A percentile compares a stretch with the other conserved stretches of the same genome.
Evolutionary conservation across 2,113 vertebrate species (phyloP).

Genomic region (Cyanoramphus novaezelandiae): DNA sequence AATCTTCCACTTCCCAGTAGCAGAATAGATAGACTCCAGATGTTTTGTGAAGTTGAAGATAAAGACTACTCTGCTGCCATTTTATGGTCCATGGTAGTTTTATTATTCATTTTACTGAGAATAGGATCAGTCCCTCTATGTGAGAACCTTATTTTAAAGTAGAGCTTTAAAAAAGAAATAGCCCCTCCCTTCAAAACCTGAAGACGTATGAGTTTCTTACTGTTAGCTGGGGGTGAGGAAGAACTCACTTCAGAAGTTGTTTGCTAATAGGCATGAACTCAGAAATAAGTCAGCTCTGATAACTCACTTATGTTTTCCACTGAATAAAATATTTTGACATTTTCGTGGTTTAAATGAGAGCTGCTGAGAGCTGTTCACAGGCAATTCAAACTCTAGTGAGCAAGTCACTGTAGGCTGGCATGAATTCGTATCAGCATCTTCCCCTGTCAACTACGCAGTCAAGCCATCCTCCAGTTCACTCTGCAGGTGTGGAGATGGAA

Average conservation of each 20-base stretch:
- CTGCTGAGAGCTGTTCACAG: background rate
- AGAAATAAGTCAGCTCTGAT: constrained; percentile 48
- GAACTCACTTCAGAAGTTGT: constrained; percentile 24
- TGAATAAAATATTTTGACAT: constrained; percentile 70
- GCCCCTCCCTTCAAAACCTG: background rate
- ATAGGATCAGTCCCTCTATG: background rate
- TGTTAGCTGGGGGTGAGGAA: background rate
- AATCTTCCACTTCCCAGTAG: background rate
- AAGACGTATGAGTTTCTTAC: background rate
- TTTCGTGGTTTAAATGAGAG: constrained; percentile 35
- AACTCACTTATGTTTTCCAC: constrained; percentile 36
- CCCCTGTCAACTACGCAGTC: background rate
- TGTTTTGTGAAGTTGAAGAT: background rate
- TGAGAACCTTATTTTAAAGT: background rate
- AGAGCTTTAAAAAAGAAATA: background rate
- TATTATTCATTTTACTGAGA: background rate
- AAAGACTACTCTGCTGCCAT: background rate
- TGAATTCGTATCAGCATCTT: constrained; percentile 17
- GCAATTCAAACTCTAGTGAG: constrained; percentile 45
- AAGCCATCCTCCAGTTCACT: constrained; percentile 18
- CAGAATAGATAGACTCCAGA: background rate
- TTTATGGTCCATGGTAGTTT: background rate
- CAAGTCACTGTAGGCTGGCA: background rate
- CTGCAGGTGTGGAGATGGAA: background rate
- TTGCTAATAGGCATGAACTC: constrained; percentile 46